These are phyloP conservation scores for Seladonia tumulorum DNA, from an alignment of 2,888 invertebrate genomes.

Conservation along the genomic window DNA sequence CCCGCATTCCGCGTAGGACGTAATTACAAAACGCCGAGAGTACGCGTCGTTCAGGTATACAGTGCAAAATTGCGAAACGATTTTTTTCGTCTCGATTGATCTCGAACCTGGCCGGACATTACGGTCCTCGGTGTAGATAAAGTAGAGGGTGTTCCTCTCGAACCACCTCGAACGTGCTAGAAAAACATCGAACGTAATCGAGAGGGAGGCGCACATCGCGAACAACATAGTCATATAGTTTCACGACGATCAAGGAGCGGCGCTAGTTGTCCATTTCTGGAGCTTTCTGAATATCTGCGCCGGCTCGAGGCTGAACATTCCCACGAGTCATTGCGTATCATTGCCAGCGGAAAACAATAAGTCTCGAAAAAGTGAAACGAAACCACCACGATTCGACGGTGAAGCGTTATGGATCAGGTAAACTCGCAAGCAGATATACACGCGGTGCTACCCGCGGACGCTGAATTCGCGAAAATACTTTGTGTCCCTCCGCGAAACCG, in stretches of 20 bases:
- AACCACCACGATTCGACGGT: conserved; percentile 17
- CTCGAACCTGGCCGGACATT: not conserved
- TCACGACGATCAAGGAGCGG: conserved; percentile 44
- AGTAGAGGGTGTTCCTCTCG: not conserved
- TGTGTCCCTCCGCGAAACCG: conserved; percentile 16
- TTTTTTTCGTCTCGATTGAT: not conserved
- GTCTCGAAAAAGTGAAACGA: conserved; percentile 29
- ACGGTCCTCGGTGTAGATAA: not conserved
- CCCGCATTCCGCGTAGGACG: not conserved
- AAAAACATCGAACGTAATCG: conserved; percentile 40
- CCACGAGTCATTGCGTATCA: conserved; percentile 58
- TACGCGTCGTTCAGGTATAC: not conserved
- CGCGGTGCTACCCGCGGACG: no score
- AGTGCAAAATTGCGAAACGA: conserved; percentile 3
- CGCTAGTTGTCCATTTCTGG: conserved; percentile 73
- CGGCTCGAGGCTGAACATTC: conserved; percentile 62
- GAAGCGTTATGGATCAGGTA: conserved; percentile 71
- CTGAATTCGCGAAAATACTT: conserved; percentile 26
- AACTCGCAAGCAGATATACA: conserved; percentile 15
- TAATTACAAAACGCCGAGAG: not conserved
- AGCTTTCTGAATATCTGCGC: conserved; percentile 73
- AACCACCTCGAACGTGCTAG: conserved; percentile 54
- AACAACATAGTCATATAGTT: conserved; percentile 41
- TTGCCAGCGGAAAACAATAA: conserved; percentile 43
- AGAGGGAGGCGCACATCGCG: not conserved